These are phyloP conservation scores for Orthonychiurus folsomi DNA, from an alignment of 2,888 invertebrate species.

Conservation along the genomic window DNA sequence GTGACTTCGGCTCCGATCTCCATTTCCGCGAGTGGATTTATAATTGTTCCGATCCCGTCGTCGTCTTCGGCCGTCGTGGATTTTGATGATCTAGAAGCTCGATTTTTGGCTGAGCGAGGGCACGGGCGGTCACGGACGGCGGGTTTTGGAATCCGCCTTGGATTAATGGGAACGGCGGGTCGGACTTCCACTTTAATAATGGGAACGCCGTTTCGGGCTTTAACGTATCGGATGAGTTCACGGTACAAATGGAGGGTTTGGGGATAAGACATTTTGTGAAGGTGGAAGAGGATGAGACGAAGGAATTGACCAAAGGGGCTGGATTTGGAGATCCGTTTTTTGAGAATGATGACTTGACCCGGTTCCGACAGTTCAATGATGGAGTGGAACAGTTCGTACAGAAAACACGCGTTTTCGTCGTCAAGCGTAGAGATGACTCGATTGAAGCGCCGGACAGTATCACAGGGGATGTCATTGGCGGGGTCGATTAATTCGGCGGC, in stretches of 20 bases:
- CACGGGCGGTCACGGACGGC: too few relatives aligned
- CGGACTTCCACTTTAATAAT: too few relatives aligned
- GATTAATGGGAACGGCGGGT: too few relatives aligned
- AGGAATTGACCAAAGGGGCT: slow-evolving; percentile 35
- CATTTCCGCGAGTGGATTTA: too few relatives aligned
- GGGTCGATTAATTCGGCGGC: slow-evolving; percentile 24
- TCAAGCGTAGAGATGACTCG: slow-evolving; percentile 30
- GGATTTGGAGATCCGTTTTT: slow-evolving; percentile 31
- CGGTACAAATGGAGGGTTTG: slow-evolving; percentile 31
- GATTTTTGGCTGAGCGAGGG: too few relatives aligned
- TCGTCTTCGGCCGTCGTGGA: too few relatives aligned
- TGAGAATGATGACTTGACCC: slow-evolving; percentile 24
- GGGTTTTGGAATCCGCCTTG: too few relatives aligned
- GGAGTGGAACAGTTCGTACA: slow-evolving; percentile 34
- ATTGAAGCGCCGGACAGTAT: slow-evolving; percentile 28
- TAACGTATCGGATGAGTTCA: slow-evolving; percentile 26
- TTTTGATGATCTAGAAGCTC: too few relatives aligned
- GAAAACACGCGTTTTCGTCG: slow-evolving; percentile 33
- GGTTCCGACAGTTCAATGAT: slow-evolving; percentile 26
- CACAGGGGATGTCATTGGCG: slow-evolving; percentile 24
- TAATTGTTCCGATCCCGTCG: too few relatives aligned
- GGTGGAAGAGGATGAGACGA: slow-evolving; percentile 27
- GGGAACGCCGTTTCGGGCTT: too few relatives aligned
- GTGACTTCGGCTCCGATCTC: too few relatives aligned
- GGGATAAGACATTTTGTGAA: slow-evolving; percentile 33